A percentile compares a stretch with the other conserved stretches of the same genome.
Evolutionary conservation across 2,888 invertebrate genomes (phyloP).

Genomic region (Drosophila neonasuta): DNA sequence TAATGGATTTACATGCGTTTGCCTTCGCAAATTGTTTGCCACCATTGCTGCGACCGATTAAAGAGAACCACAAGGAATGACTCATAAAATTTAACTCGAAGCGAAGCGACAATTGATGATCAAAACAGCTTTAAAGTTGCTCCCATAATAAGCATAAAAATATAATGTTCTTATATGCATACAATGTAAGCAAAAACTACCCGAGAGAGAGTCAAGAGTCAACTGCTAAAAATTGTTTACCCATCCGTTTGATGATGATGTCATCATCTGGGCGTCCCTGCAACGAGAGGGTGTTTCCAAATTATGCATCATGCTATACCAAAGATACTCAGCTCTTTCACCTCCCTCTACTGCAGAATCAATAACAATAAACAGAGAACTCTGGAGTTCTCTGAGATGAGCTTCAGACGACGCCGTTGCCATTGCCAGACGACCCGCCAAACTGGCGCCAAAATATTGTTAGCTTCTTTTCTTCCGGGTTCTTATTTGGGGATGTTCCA

Average conservation of each 20-base stretch:
- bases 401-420: conserved; percentile 52
- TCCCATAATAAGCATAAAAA: conserved; percentile 63
- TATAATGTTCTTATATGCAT: conserved; percentile 47
- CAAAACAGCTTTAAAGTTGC: conserved; percentile 61
- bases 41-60: conserved; percentile 5
- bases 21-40: conserved; percentile 37
- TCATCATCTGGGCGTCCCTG: conserved; percentile 53
- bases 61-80: conserved; percentile 30
- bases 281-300: conserved; percentile 51
- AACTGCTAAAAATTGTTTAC: conserved; percentile 55
- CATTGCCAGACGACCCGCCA: conserved; percentile 65
- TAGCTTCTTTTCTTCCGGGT: conserved; percentile 38
- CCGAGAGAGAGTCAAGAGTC: conserved; percentile 19
- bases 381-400: conserved; percentile 43
- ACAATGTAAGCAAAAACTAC: conserved; percentile 33
- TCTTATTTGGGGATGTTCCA: conserved; percentile 26
- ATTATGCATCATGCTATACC: conserved; percentile 63
- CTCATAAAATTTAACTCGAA: conserved; percentile 32
- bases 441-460: conserved; percentile 65
- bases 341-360: conserved; percentile 48
- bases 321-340: conserved; percentile 24
- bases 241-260: conserved; percentile 50
- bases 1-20: conserved; percentile 53
- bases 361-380: conserved; percentile 66
- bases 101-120: conserved; percentile 36